phyloP scores from a whole-genome alignment of 64 coral and sea anemone species.

The Anthopleura sola region DNA sequence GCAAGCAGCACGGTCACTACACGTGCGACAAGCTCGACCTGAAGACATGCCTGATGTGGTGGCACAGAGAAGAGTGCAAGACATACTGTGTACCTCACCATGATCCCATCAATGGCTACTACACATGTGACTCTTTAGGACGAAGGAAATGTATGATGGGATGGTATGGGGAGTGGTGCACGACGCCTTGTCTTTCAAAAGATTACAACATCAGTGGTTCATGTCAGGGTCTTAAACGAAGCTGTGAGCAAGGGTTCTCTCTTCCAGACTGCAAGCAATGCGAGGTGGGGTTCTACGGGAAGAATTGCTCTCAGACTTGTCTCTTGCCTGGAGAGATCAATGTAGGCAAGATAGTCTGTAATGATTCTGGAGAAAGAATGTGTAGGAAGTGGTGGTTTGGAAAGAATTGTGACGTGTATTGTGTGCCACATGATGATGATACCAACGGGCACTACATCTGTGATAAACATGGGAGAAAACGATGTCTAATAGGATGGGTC shows the following conservation, averaged over 20 bases:
- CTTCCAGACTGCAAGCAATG: constrained; percentile 41
- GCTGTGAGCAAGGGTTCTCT: neutral
- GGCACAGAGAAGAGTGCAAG: constrained; percentile 45
- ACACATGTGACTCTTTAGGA: constrained; percentile 36
- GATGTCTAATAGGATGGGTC: constrained; percentile 42
- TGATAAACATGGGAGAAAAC: constrained; percentile 59
- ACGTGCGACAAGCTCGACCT: constrained; percentile 37
- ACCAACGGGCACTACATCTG: constrained; percentile 73
- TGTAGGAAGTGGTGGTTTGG: constrained; percentile 73
- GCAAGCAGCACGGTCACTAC: constrained; percentile 45
- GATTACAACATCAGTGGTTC: neutral
- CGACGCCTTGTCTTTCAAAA: constrained; percentile 9
- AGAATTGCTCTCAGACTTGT: constrained; percentile 47
- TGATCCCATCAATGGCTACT: constrained; percentile 38
- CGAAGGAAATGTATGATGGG: constrained; percentile 34
- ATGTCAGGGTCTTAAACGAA: neutral
- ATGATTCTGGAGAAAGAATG: constrained; percentile 21
- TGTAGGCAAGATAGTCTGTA: constrained; percentile 10
- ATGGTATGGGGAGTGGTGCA: constrained; percentile 42
- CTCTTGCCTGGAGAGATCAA: neutral
- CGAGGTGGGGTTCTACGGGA: constrained; percentile 25
- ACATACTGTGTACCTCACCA: constrained; percentile 62
- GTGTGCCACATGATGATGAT: constrained; percentile 60
- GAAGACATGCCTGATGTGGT: constrained; percentile 41
- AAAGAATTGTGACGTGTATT: constrained; percentile 48